Conservation (phyloP, 1,140 invertebrate genomes). For the Harpegnathos saltator region DNA sequence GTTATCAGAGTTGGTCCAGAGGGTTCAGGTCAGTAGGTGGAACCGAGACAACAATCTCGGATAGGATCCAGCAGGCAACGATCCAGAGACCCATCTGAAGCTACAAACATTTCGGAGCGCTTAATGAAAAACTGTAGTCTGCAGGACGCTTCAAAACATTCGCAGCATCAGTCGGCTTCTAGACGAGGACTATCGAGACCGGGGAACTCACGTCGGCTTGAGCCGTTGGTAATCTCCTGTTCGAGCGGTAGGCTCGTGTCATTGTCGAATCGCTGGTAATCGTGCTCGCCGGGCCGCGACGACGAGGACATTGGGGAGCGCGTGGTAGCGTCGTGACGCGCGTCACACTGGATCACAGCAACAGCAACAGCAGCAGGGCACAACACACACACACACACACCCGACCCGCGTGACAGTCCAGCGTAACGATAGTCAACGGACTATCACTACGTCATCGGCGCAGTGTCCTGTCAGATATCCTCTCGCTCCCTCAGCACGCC, state of each 20-base stretch:
- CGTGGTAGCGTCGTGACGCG: background rate
- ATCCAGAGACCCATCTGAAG: no score
- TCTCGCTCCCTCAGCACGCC: no score
- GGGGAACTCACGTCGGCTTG: conserved; percentile 77
- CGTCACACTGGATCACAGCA: conserved; percentile 27
- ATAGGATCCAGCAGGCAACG: no score
- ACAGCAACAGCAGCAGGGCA: background rate
- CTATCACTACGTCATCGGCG: no score
- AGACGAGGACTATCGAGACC: background rate
- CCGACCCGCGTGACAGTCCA: no score
- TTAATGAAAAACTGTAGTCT: no score
- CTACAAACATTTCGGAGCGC: no score
- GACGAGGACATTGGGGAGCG: conserved; percentile 74
- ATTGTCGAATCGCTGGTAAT: conserved; percentile 80
- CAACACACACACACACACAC: background rate
- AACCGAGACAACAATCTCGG: background rate
- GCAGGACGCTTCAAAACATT: no score
- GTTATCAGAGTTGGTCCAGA: background rate
- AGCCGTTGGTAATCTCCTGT: conserved; percentile 67
- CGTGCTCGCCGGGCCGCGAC: conserved; percentile 63
- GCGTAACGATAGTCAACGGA: no score
- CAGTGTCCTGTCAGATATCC: no score
- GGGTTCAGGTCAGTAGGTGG: background rate
- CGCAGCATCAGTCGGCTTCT: no score
- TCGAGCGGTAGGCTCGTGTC: conserved; percentile 71